Evolutionary conservation across 2,797 vertebrate species (phyloP).

Genomic region (Alouatta caraya): DNA sequence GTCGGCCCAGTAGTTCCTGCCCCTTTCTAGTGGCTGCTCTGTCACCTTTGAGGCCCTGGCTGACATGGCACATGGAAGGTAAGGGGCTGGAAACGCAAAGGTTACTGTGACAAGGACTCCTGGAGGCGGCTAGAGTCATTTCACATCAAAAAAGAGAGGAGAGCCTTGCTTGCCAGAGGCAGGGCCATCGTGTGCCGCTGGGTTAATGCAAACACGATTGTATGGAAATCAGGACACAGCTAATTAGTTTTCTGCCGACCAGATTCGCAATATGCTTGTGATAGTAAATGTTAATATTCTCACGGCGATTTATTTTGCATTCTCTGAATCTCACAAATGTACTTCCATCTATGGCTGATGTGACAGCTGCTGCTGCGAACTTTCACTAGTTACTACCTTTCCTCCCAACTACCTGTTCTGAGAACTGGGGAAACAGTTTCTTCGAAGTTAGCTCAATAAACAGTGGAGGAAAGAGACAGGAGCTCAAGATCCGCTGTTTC

Average conservation of each 20-base stretch:
- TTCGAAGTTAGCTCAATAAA: neutral
- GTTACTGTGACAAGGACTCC: neutral
- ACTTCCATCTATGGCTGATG: neutral
- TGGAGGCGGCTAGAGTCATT: neutral
- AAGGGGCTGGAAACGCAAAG: neutral
- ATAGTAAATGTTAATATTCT: neutral
- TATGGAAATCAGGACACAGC: neutral
- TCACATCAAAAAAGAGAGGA: neutral
- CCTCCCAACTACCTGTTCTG: neutral
- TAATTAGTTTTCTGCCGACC: neutral
- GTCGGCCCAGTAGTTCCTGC: neutral
- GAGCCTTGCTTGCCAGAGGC: neutral
- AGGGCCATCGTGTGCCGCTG: accelerated
- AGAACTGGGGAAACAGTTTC: neutral
- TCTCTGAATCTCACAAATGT: neutral
- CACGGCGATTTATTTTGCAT: neutral
- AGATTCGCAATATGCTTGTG: neutral
- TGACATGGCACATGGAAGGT: neutral
- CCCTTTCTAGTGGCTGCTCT: neutral
- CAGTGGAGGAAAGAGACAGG: neutral
- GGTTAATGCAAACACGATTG: neutral
- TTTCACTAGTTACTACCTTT: neutral
- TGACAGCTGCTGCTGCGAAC: neutral
- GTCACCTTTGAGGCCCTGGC: neutral
- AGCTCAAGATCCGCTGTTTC: neutral